A percentile compares a stretch with the other conserved stretches of the same genome.
These are phyloP conservation scores for Odontamblyopus lacepedii DNA, from an alignment of 2,797 vertebrate genomes.

Conservation along the genomic window DNA sequence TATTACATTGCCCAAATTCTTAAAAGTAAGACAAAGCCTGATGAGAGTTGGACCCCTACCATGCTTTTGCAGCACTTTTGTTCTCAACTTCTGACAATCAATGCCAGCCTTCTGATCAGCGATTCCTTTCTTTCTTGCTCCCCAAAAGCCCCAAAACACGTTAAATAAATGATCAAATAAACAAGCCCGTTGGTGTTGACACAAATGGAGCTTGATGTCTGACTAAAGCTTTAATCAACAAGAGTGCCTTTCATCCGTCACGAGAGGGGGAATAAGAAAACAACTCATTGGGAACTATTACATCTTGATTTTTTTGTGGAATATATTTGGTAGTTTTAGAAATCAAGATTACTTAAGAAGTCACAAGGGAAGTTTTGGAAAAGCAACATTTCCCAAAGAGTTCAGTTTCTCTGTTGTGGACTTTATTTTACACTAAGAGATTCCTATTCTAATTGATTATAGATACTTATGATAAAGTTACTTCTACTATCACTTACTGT, in stretches of 20 bases:
- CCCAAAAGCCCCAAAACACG: conserved; percentile 20
- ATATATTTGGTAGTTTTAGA: neutral
- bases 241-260: conserved; percentile 24
- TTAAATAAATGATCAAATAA: conserved; percentile 61
- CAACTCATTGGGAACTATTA: conserved; percentile 2
- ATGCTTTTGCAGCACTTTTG: conserved; percentile 14
- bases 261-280: conserved; percentile 35
- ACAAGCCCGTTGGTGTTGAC: conserved; percentile 19
- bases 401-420: no score
- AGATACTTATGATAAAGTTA: no score
- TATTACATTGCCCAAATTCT: conserved; percentile 5
- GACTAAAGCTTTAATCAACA: conserved; percentile 45
- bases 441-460: no score
- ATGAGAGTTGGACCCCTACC: conserved; percentile 20
- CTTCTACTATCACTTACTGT: no score
- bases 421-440: no score
- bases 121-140: conserved; percentile 28
- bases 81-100: conserved; percentile 37
- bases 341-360: neutral
- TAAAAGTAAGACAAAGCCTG: conserved; percentile 35
- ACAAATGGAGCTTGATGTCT: conserved; percentile 35
- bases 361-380: no score
- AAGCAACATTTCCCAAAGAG: no score
- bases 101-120: conserved; percentile 34
- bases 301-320: neutral